Conservation (phyloP, 2,888 invertebrate genomes). For the Psylliodes chrysocephalus region DNA sequence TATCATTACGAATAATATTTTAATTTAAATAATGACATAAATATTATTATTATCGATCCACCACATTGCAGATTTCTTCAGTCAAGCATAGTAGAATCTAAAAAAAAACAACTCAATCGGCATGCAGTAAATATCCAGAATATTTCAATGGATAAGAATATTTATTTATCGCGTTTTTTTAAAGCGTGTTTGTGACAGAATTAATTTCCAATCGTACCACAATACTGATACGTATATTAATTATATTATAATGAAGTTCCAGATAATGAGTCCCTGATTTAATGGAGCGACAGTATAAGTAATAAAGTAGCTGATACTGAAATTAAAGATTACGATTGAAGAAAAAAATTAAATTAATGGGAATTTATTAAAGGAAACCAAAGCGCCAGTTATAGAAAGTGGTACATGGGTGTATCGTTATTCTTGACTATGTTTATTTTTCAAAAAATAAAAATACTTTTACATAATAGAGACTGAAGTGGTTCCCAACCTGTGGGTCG, state of each 20-base stretch:
- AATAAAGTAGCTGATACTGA: background rate
- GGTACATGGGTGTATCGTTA: no score
- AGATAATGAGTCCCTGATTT: background rate
- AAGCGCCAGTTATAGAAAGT: no score
- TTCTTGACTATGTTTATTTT: no score
- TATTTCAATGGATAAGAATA: background rate
- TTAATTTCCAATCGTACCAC: background rate
- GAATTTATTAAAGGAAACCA: background rate
- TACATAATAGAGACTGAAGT: no score
- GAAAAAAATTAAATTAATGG: background rate
- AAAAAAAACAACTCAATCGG: background rate
- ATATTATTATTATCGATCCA: background rate
- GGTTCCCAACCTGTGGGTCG: no score
- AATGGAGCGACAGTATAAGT: background rate
- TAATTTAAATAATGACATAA: constrained; percentile 5
- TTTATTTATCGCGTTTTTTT: background rate
- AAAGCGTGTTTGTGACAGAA: background rate
- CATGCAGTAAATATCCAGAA: background rate
- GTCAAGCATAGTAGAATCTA: background rate
- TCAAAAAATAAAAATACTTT: no score
- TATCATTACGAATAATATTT: constrained; percentile 12
- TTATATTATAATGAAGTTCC: constrained; percentile 4
- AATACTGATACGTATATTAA: constrained; percentile 3
- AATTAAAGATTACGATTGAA: background rate
- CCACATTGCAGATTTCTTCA: background rate